These are phyloP conservation scores for Prinia subflava DNA, from an alignment of 2,113 vertebrate species.

Conservation along the genomic window DNA sequence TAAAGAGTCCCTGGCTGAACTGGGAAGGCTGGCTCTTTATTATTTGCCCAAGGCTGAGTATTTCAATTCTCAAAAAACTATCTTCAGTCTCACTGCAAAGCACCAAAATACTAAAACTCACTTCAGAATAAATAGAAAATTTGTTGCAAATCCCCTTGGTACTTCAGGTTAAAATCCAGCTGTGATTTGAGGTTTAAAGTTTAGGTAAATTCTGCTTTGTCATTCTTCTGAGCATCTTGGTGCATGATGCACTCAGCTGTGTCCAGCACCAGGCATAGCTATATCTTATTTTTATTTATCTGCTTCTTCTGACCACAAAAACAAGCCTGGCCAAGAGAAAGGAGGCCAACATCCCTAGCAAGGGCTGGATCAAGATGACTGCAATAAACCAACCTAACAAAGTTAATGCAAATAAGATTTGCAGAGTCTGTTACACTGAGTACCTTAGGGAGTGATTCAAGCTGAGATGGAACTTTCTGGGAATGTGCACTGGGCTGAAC, in stretches of 20 bases:
- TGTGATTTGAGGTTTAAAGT: neutral
- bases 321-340: neutral
- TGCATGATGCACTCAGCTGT: neutral
- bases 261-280: neutral
- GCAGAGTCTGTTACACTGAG: neutral
- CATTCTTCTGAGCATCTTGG: neutral
- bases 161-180: neutral
- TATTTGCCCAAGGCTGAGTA: neutral
- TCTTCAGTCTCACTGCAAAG: neutral
- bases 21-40: neutral
- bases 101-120: neutral
- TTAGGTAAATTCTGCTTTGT: neutral
- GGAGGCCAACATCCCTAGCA: neutral
- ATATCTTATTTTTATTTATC: neutral
- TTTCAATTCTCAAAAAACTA: neutral
- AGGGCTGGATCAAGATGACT: neutral
- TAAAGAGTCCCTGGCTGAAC: neutral
- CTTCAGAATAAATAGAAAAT: neutral
- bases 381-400: neutral
- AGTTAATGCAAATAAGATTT: neutral
- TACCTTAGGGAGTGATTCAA: neutral
- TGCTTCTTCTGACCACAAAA: neutral
- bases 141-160: neutral
- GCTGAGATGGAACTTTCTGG: neutral
- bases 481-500: neutral